A percentile compares a stretch with the other conserved stretches of the same genome.
Evolutionary conservation across 2,888 invertebrate species (phyloP).

Genomic region (Megastigmus dorsalis): DNA sequence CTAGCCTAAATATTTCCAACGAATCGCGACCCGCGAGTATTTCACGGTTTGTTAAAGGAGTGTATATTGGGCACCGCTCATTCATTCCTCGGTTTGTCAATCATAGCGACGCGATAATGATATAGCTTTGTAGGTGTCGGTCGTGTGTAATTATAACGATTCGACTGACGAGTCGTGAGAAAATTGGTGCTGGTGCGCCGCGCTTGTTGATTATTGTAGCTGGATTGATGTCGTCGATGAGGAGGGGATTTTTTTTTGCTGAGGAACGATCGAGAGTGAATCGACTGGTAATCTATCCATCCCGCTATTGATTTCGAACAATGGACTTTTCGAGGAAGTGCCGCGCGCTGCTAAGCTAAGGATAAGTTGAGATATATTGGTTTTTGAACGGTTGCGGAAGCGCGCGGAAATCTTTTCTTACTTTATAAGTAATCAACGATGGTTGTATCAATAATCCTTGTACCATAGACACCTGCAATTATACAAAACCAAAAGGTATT

Average conservation of each 20-base stretch:
- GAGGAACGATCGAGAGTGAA: background rate
- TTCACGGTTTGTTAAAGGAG: constrained; percentile 7
- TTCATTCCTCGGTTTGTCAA: constrained; percentile 26
- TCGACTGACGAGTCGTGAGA: constrained; percentile 27
- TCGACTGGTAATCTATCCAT: constrained; percentile 6
- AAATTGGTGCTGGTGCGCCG: too few relatives aligned
- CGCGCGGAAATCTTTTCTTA: too few relatives aligned
- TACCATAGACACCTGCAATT: too few relatives aligned
- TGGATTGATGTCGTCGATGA: too few relatives aligned
- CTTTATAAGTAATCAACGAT: too few relatives aligned
- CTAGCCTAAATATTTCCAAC: constrained; percentile 23
- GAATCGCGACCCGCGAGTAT: constrained; percentile 4
- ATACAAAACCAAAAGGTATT: too few relatives aligned
- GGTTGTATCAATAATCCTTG: too few relatives aligned
- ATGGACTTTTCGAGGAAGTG: background rate
- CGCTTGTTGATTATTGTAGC: background rate
- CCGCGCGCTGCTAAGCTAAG: too few relatives aligned
- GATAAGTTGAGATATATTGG: too few relatives aligned
- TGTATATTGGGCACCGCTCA: background rate
- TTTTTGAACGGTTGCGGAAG: too few relatives aligned
- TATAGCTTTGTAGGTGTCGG: constrained; percentile 23
- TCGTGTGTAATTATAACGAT: background rate
- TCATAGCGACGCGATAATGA: constrained; percentile 20
- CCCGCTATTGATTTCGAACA: constrained; percentile 14
- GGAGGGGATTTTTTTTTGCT: too few relatives aligned